These are phyloP conservation scores for Hypsopygia costalis DNA, from an alignment of 2,888 invertebrate genomes.

Conservation along the genomic window DNA sequence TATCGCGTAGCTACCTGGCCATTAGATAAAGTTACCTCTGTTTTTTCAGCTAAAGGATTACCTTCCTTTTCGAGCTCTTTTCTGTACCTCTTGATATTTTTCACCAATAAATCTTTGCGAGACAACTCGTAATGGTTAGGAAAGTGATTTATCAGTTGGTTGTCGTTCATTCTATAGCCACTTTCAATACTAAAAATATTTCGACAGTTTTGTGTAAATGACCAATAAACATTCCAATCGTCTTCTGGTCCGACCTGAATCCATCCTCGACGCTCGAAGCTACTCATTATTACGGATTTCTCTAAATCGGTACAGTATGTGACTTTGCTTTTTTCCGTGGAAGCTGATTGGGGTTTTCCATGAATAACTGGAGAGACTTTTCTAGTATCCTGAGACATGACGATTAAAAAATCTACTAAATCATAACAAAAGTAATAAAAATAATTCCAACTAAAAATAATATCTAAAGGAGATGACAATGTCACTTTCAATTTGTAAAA, in stretches of 20 bases:
- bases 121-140: conserved; percentile 97
- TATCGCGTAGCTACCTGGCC: conserved; percentile 87
- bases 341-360: conserved; percentile 27
- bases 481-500: background rate
- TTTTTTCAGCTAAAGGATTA: conserved; percentile 89
- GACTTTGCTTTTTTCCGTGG: conserved; percentile 41
- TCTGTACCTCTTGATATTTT: conserved; percentile 96
- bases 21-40: conserved; percentile 62
- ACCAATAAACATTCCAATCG: conserved; percentile 98
- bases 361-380: conserved; percentile 31
- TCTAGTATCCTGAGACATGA: conserved; percentile 29
- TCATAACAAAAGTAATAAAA: conserved; percentile 17
- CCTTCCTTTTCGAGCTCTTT: conserved; percentile 95
- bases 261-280: conserved; percentile 97
- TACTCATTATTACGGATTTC: conserved; percentile 94
- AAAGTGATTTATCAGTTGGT: conserved; percentile 97
- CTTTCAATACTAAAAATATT: conserved; percentile 95
- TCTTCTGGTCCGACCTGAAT: conserved; percentile 91
- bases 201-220: conserved; percentile 93
- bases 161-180: conserved; percentile 94
- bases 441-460: conserved; percentile 11
- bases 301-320: conserved; percentile 91
- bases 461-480: background rate
- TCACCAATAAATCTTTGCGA: conserved; percentile 96
- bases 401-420: conserved; percentile 7